Evolutionary conservation across 2,888 invertebrate genomes (phyloP), one percentile per base, ranked within the genome.

Genomic region (Xestoiulus laeticollis): DNA sequence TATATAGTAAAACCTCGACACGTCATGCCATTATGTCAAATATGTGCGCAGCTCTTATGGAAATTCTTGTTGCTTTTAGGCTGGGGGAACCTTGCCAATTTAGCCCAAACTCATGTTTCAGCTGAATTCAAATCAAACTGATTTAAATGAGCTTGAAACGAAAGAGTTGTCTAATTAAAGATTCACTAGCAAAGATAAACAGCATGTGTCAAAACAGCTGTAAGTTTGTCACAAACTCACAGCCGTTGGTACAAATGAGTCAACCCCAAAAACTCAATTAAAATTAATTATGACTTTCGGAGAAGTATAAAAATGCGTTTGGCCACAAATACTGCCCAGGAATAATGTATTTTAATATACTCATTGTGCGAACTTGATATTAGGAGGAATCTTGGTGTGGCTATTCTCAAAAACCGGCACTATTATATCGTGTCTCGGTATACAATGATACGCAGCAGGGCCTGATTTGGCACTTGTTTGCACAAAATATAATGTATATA

Each of bases 11-110:
- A 68, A 68, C 68, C 68, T 68, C 68, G 26, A 68, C 78, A 32
- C 78, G 30, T 78, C 78, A 32, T 30, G 78, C 16, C 30, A 78
- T 78, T 78, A 78, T 78, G 78, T 30, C 78, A 78, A 78, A 78
- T 78, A 78, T 78, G 78, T 30, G 30, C 78, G 30, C 78, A 78
- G 78, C 78, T 30, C 26, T 26, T 32, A 78, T 26, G 30, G 30
- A 30, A 78, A 78, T 78, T 30, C 30, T 78, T 78, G 30, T 78
- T 78, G 78, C 78, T 16, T n/a, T 78, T 78, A 30, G 30, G 78
- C 78, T 26, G 1, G 26, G 26, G 68, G n/a, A 78, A 78, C 78
- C 26, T 78, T 68, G 68, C 22, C 59, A 22, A 22, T 22, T 59
- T 59, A 22, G 22, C 22, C 78, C 78, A 78, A 78, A 26, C 30